Evolutionary conservation across 2,888 invertebrate genomes (phyloP).

Genomic region (Alentia gelatinosa): DNA sequence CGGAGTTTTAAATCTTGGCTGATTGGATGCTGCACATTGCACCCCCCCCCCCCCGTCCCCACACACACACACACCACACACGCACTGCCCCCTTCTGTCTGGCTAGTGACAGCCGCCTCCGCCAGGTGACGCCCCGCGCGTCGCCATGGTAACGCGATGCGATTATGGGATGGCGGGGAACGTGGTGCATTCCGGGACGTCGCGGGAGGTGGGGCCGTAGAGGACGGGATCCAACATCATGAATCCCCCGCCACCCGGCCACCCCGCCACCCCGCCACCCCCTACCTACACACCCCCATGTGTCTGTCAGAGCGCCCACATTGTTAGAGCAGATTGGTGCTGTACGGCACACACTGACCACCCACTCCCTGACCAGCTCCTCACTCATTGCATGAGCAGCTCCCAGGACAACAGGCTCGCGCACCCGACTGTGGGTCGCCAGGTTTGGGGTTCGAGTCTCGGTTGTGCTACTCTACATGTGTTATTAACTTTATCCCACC

Average conservation of each 20-base stretch:
- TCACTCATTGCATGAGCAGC: too few relatives aligned
- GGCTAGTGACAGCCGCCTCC: neutral
- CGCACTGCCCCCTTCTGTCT: too few relatives aligned
- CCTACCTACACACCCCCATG: neutral
- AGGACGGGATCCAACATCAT: neutral
- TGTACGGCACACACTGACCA: neutral
- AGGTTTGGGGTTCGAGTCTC: too few relatives aligned
- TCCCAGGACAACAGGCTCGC: too few relatives aligned
- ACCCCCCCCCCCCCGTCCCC: neutral
- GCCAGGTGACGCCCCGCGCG: constrained; percentile 19
- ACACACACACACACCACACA: neutral
- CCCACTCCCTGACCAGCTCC: too few relatives aligned
- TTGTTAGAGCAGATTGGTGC: neutral
- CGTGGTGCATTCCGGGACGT: neutral
- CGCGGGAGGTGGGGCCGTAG: neutral
- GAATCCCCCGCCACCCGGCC: neutral
- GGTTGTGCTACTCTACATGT: too few relatives aligned
- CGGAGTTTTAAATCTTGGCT: constrained; percentile 35
- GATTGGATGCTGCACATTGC: neutral
- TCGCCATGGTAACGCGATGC: constrained; percentile 27
- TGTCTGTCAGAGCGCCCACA: constrained; percentile 2
- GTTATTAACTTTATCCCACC: too few relatives aligned
- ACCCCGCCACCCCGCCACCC: neutral
- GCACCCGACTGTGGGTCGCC: too few relatives aligned
- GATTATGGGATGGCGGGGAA: constrained; percentile 2